These are phyloP conservation scores for Gallinago paraguaiae DNA, from an alignment of 2,113 vertebrate genomes.

Conservation along the genomic window DNA sequence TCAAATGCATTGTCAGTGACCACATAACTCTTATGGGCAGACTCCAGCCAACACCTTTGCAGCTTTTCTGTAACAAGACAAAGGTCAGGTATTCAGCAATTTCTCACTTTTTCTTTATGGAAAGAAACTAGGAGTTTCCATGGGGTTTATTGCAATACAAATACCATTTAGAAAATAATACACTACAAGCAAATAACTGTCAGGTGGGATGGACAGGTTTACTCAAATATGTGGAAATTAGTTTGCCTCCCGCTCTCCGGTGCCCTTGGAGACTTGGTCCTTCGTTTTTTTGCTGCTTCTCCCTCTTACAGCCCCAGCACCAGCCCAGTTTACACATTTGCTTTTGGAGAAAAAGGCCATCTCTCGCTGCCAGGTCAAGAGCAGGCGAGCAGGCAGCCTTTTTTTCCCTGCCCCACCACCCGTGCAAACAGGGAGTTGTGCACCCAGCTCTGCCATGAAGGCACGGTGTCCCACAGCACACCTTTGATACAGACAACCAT, in stretches of 20 bases:
- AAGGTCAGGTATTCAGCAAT: neutral
- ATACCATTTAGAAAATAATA: neutral
- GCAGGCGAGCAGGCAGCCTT: neutral
- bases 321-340: neutral
- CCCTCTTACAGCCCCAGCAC: neutral
- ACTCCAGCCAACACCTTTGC: neutral
- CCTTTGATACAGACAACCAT: neutral
- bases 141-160: neutral
- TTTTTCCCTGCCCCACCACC: rapidly evolving
- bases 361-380: neutral
- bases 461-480: rapidly evolving
- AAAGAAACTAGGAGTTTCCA: neutral
- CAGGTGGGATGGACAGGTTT: neutral
- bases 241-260: rapidly evolving
- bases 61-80: neutral
- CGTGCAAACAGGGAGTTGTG: neutral
- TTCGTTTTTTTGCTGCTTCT: neutral
- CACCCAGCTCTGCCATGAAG: neutral
- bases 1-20: neutral
- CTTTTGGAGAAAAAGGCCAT: neutral
- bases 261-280: neutral
- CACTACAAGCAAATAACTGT: neutral
- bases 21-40: neutral
- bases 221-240: neutral
- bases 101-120: neutral